Evolutionary conservation across 2,113 vertebrate genomes (phyloP), one percentile per base, ranked within the genome.

Genomic region (Meles meles): DNA sequence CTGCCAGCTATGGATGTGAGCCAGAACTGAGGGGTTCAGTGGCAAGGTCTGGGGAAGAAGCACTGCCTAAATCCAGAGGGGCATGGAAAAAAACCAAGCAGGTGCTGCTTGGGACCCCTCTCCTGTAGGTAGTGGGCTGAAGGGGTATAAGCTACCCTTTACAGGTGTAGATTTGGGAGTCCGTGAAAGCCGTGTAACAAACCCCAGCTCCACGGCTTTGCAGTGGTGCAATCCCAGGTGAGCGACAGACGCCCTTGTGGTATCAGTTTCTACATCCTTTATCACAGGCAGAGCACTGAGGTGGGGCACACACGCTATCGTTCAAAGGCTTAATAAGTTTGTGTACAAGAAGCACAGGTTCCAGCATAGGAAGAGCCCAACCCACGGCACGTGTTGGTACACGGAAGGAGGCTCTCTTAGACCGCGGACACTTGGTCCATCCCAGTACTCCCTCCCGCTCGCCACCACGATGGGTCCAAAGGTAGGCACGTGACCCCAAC

Each of bases 281-380:
- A 31, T 15, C 23, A 59, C 17, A 20, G 6, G 20, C 0, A 0
- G 6, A 6, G 10, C 4, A 3, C 12, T 20, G 13, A 20, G 69
- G 4, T 37, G 44, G 17, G 49, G 55, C 11, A 42, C 27, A n/a
- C 63, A 31, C 29, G 31, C 57, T 72, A 1, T 4, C 47, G 57
- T 27, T 74, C 63, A 31, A 81, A 52, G 47, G 10, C 42, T 39
- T 29, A 92, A 20, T 18, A 27, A 52, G 11, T 55, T 23, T 44
- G 29, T 1, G 21, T 37, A 20, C 25, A 10, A 11, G 14, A 72
- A 63, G 3, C 9, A 1, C 37, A 17, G 15, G 34, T 25, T 44
- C 47, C 15, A 47, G 6, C 14, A 3, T 2, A 47, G 63, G 25
- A 61, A 23, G 59, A 31, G 39, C 11, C 39, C 37, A 27, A 6